phyloP scores from a whole-genome alignment of 2,113 vertebrate genomes.

The Psophia crepitans region DNA sequence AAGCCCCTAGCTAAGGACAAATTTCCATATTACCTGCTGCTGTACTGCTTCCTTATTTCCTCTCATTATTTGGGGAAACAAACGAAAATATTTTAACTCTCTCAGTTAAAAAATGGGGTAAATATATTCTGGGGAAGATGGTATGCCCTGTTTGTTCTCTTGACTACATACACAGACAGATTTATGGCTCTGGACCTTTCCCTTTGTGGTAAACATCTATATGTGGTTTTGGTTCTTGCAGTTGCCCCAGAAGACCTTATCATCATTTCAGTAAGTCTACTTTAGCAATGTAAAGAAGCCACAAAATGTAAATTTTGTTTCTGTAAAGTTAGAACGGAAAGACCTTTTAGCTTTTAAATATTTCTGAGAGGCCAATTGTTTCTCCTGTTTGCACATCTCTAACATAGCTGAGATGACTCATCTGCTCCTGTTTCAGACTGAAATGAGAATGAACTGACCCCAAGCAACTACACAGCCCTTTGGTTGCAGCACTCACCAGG shows the following conservation, averaged over 20 bases:
- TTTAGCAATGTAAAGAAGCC: background rate
- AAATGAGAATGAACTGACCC: background rate
- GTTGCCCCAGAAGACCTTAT: background rate
- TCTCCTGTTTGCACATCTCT: background rate
- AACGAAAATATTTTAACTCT: background rate
- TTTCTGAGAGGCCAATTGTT: background rate
- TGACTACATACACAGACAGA: background rate
- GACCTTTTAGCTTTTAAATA: background rate
- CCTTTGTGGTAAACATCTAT: background rate
- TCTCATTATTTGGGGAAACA: background rate
- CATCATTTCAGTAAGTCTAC: background rate
- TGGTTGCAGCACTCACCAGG: background rate
- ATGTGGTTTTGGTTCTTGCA: background rate
- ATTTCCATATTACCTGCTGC: constrained; percentile 47
- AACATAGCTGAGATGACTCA: background rate
- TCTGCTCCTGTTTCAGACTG: background rate
- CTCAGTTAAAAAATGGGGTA: background rate
- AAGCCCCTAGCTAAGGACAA: constrained; percentile 10
- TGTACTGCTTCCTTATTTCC: constrained; percentile 16
- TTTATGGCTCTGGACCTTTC: background rate
- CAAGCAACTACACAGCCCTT: background rate
- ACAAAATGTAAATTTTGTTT: background rate
- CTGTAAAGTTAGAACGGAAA: background rate
- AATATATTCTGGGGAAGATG: background rate
- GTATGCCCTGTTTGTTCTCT: background rate